Conservation (phyloP, 2,797 vertebrate genomes). For the Babyrousa celebensis region DNA sequence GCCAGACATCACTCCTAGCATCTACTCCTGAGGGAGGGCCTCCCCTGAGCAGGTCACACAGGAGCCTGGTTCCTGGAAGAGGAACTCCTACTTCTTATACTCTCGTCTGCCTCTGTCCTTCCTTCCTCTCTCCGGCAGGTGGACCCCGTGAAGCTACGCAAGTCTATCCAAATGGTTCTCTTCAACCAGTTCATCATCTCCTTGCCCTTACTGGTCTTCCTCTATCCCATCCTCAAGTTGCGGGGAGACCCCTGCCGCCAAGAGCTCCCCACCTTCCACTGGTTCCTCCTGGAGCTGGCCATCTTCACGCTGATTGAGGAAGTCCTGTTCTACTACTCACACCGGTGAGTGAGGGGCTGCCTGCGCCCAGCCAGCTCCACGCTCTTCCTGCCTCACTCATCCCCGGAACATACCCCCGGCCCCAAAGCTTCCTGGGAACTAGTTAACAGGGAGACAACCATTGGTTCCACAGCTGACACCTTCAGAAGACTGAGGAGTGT, state of each 20-base stretch:
- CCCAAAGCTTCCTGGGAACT: not conserved
- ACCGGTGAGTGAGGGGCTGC: constrained; percentile 92
- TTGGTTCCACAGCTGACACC: not conserved
- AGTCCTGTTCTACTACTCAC: constrained; percentile 97
- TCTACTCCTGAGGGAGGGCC: not conserved
- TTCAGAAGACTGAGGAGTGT: not conserved
- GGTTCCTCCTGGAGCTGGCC: constrained; percentile 94
- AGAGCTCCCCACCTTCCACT: constrained; percentile 96
- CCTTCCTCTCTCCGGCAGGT: constrained; percentile 91
- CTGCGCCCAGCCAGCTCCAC: not conserved
- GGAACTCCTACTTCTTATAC: not conserved
- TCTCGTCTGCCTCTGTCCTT: not conserved
- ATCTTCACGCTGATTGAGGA: constrained; percentile 94
- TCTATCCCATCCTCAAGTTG: constrained; percentile 91
- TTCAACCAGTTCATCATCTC: constrained; percentile 94
- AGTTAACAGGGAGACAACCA: not conserved
- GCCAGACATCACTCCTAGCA: not conserved
- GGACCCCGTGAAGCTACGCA: constrained; percentile 92
- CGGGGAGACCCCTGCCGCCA: constrained; percentile 92
- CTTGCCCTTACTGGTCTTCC: constrained; percentile 91
- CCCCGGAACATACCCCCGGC: too few relatives aligned
- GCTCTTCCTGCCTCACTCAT: not conserved
- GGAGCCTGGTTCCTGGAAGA: not conserved
- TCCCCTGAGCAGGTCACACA: not conserved
- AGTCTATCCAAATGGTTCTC: constrained; percentile 89